These are phyloP conservation scores for Melieria omissa DNA, from an alignment of 2,888 invertebrate species.

Conservation along the genomic window DNA sequence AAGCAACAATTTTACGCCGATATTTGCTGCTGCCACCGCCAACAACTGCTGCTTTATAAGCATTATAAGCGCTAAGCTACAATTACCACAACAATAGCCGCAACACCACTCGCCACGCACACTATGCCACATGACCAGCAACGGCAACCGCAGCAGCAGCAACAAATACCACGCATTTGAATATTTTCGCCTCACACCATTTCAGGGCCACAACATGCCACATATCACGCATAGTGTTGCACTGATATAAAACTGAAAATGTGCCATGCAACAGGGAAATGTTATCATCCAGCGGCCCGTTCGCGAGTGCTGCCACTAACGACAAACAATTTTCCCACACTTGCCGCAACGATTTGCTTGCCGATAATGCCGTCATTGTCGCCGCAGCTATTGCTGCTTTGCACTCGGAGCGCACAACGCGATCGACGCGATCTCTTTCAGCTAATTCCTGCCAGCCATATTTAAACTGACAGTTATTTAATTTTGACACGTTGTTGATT, in stretches of 20 bases:
- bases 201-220: neutral
- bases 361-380: conserved; percentile 22
- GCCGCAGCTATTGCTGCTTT: conserved; percentile 35
- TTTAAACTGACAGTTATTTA: conserved; percentile 53
- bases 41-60: neutral
- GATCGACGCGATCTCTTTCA: conserved; percentile 3
- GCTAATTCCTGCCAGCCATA: conserved; percentile 47
- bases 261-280: neutral
- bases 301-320: neutral
- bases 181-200: conserved; percentile 10
- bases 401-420: conserved; percentile 20
- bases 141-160: neutral
- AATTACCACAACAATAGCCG: conserved; percentile 23
- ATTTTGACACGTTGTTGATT: conserved; percentile 53
- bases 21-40: neutral
- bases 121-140: neutral
- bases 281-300: neutral
- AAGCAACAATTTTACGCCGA: neutral
- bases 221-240: neutral
- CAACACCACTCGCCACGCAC: neutral
- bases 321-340: conserved; percentile 25
- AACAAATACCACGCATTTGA: conserved; percentile 3
- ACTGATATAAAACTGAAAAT: neutral
- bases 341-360: conserved; percentile 19
- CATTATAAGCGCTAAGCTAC: conserved; percentile 18